Evolutionary conservation across 2,797 vertebrate species (phyloP).

Genomic region (Acanthiza pusilla): DNA sequence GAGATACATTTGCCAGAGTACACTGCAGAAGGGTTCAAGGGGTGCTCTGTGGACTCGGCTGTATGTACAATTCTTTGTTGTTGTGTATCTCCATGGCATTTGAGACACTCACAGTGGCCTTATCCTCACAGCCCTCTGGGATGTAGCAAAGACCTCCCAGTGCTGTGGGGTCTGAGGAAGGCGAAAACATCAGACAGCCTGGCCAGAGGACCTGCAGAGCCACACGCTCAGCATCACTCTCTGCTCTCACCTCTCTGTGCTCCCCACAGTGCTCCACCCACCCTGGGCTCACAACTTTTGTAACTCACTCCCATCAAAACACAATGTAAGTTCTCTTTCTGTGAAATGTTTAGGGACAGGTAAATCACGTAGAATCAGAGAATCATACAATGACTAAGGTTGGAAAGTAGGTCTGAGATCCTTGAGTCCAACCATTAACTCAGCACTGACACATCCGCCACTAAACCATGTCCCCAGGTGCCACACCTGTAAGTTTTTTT

Average conservation of each 20-base stretch:
- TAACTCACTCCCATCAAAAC: neutral
- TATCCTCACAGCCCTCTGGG: neutral
- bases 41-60: rapidly evolving
- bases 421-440: neutral
- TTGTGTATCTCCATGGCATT: neutral
- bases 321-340: neutral
- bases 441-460: neutral
- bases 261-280: neutral
- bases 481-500: neutral
- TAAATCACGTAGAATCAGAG: neutral
- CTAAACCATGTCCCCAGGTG: neutral
- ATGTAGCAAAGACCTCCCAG: neutral
- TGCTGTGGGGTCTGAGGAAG: neutral
- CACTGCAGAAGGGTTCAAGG: neutral
- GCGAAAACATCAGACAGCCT: neutral
- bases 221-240: rapidly evolving
- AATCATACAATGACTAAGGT: neutral
- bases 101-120: neutral
- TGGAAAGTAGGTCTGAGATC: neutral
- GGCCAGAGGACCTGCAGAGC: neutral
- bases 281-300: rapidly evolving
- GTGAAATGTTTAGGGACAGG: neutral
- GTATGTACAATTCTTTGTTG: neutral
- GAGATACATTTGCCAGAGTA: neutral
- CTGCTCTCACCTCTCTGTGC: rapidly evolving